A percentile compares a stretch with the other conserved stretches of the same genome.
These are phyloP conservation scores for Chaetops frenatus DNA, from an alignment of 2,113 vertebrate species.

Conservation along the genomic window DNA sequence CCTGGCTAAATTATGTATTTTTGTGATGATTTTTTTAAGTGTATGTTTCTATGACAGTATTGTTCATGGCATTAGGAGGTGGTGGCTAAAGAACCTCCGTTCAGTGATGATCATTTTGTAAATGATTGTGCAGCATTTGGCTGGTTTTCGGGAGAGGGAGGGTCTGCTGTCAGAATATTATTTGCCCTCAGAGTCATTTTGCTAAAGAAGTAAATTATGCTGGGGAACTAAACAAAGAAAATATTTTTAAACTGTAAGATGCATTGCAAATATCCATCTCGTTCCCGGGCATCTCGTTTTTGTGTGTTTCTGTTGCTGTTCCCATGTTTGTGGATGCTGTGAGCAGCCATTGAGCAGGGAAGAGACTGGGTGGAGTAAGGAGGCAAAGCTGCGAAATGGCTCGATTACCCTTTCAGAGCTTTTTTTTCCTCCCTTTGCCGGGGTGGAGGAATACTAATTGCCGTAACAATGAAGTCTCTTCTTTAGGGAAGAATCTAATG, in stretches of 20 bases:
- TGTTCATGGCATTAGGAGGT: neutral
- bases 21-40: neutral
- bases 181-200: slow-evolving; percentile 5
- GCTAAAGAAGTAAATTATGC: neutral
- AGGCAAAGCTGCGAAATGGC: slow-evolving; percentile 75
- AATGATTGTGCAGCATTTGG: slow-evolving; percentile 62
- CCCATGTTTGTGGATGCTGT: slow-evolving; percentile 70
- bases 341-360: slow-evolving; percentile 71
- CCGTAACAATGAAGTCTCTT: slow-evolving; percentile 66
- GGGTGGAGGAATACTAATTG: slow-evolving; percentile 69
- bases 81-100: neutral
- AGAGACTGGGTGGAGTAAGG: slow-evolving; percentile 84
- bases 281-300: slow-evolving; percentile 23
- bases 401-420: slow-evolving; percentile 69
- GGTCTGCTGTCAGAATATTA: slow-evolving; percentile 31
- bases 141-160: slow-evolving; percentile 37
- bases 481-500: slow-evolving; percentile 56
- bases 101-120: slow-evolving; percentile 26
- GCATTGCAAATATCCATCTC: slow-evolving; percentile 7
- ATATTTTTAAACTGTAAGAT: slow-evolving; percentile 25
- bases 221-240: slow-evolving; percentile 56
- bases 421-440: slow-evolving; percentile 25
- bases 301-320: slow-evolving; percentile 40
- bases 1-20: neutral
- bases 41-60: neutral